phyloP scores from a whole-genome alignment of 2,113 vertebrate species.

The Gymnogyps californianus region DNA sequence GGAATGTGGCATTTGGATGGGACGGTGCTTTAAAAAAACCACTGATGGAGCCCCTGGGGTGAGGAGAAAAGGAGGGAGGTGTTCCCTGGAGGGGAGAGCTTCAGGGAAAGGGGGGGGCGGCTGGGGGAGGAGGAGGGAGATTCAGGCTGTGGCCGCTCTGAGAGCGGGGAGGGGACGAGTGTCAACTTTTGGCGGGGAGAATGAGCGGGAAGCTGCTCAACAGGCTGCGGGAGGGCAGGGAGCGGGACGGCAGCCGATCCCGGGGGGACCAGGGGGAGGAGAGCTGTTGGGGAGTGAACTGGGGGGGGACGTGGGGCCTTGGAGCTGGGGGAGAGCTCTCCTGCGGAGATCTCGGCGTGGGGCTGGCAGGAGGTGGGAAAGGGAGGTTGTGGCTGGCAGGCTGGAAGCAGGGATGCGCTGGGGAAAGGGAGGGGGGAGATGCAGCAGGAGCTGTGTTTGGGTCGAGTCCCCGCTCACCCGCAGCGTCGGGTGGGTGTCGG shows the following conservation, averaged over 20 bases:
- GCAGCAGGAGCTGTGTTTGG: accelerated
- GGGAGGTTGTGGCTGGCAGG: neutral
- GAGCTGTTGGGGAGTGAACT: neutral
- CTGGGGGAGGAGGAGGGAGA: neutral
- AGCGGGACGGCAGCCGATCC: neutral
- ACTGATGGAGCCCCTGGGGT: accelerated
- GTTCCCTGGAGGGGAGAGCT: neutral
- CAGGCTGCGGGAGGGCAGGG: neutral
- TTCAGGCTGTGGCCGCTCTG: neutral
- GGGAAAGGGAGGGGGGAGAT: neutral
- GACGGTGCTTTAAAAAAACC: accelerated
- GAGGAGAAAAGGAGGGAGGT: neutral
- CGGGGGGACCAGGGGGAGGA: accelerated
- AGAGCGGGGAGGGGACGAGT: neutral
- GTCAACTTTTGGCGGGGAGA: neutral
- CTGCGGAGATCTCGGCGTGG: accelerated
- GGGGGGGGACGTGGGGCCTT: accelerated
- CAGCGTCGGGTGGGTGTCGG: accelerated
- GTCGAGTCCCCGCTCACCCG: neutral
- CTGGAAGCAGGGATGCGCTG: neutral
- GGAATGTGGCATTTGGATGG: neutral
- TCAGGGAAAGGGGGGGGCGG: neutral
- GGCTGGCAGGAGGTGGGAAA: neutral
- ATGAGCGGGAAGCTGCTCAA: neutral
- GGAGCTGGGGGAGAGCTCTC: neutral